phyloP scores from a whole-genome alignment of 2,888 invertebrate species.

The Drosophila vallismaia region DNA sequence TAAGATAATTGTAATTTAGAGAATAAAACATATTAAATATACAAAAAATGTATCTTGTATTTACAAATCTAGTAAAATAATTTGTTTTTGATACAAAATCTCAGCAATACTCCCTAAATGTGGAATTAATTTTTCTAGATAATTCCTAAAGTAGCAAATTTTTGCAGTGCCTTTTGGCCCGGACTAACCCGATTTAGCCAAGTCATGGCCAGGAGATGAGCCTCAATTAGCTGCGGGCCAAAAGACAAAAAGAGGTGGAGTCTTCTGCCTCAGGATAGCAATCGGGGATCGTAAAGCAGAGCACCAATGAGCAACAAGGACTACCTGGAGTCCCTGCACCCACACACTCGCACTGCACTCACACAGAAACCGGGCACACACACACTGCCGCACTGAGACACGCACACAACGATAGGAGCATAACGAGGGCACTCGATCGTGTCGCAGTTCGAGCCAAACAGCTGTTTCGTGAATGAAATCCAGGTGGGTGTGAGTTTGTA shows the following conservation, averaged over 20 bases:
- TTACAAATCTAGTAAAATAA: too few relatives aligned
- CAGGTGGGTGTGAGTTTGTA: constrained; percentile 51
- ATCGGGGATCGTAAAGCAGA: constrained; percentile 8
- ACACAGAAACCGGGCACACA: not conserved
- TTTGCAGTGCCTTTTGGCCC: constrained; percentile 37
- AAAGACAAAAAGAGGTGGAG: constrained; percentile 60
- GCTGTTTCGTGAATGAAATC: constrained; percentile 76
- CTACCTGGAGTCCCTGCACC: constrained; percentile 57
- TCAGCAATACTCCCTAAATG: not conserved
- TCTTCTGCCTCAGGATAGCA: constrained; percentile 51
- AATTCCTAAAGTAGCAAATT: not conserved
- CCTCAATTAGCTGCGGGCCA: constrained; percentile 52
- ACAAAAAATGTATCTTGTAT: too few relatives aligned
- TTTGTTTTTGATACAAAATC: too few relatives aligned
- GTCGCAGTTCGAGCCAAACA: constrained; percentile 67
- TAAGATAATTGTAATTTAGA: too few relatives aligned
- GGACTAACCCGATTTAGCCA: constrained; percentile 47
- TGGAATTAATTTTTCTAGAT: not conserved
- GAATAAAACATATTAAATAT: too few relatives aligned
- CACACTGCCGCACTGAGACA: constrained; percentile 16
- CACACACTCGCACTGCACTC: constrained; percentile 18
- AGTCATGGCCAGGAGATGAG: constrained; percentile 49
- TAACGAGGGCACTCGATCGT: constrained; percentile 79
- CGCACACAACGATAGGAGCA: constrained; percentile 48
- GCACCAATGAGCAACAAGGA: constrained; percentile 64